A percentile compares a stretch with the other conserved stretches of the same genome.
Conservation (phyloP, 53 echinoderm and acorn worm genomes). For the Actinopyga echinites region DNA sequence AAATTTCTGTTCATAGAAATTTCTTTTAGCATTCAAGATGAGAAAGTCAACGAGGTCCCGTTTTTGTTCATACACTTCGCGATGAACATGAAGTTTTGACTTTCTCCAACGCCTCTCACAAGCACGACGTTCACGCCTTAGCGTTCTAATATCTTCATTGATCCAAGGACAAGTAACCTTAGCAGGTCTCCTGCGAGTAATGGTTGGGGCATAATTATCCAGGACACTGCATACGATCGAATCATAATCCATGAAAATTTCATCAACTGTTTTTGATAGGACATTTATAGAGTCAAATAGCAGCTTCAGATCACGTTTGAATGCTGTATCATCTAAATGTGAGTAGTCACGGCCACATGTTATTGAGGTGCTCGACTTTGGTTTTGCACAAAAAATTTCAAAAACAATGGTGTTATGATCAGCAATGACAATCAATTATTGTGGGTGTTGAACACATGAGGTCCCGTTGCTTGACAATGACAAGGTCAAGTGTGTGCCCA, state of each 20-base stretch:
- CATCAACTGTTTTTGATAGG: not conserved
- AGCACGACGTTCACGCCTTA: not conserved
- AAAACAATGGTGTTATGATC: slow-evolving; percentile 7
- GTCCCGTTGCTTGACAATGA: not conserved
- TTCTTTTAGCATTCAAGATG: not conserved
- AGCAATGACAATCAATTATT: not conserved
- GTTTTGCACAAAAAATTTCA: not conserved
- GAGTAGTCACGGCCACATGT: not conserved
- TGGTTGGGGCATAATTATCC: not conserved
- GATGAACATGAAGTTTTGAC: not conserved
- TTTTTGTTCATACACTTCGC: not conserved
- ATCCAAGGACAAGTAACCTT: not conserved
- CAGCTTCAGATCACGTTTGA: not conserved
- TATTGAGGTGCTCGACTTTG: not conserved
- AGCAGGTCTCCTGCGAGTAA: not conserved
- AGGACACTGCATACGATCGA: not conserved
- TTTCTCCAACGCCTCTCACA: not conserved
- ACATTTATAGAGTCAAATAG: not conserved
- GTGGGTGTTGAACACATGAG: not conserved
- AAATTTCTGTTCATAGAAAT: not conserved
- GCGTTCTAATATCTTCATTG: not conserved
- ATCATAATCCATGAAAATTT: not conserved
- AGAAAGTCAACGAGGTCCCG: not conserved
- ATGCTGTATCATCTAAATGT: not conserved
- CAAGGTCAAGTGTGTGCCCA: not conserved